Evolutionary conservation across 2,113 vertebrate species (phyloP).

Genomic region (Peromyscus polionotus): DNA sequence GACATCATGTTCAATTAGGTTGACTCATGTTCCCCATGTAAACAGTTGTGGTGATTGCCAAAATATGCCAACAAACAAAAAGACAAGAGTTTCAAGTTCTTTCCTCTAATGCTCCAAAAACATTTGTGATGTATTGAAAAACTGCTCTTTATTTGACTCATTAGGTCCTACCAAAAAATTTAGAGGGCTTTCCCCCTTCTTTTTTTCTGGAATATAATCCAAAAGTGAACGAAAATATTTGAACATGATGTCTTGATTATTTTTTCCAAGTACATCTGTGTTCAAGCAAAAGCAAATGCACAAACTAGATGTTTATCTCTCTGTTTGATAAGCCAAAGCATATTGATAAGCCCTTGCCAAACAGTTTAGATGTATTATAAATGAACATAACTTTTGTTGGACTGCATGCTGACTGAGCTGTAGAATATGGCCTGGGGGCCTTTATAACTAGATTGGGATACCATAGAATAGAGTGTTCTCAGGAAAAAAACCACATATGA

Average conservation of each 20-base stretch:
- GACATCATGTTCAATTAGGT: slow-evolving; percentile 63
- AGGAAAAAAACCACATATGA: neutral
- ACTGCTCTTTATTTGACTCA: slow-evolving; percentile 58
- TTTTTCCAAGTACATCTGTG: slow-evolving; percentile 20
- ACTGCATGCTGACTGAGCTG: slow-evolving; percentile 61
- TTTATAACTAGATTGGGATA: slow-evolving; percentile 70
- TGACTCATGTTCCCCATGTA: slow-evolving; percentile 62
- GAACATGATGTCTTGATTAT: slow-evolving; percentile 62
- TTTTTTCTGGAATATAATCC: slow-evolving; percentile 61
- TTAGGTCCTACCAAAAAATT: slow-evolving; percentile 55
- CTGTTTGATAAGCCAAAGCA: slow-evolving; percentile 59
- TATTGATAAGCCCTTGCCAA: slow-evolving; percentile 72
- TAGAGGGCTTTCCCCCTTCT: slow-evolving; percentile 35
- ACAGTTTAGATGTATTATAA: slow-evolving; percentile 73
- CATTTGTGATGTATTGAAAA: slow-evolving; percentile 58
- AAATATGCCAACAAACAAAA: slow-evolving; percentile 63
- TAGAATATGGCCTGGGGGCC: slow-evolving; percentile 71
- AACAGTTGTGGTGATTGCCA: slow-evolving; percentile 60
- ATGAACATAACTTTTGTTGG: slow-evolving; percentile 64
- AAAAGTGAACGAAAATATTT: slow-evolving; percentile 68
- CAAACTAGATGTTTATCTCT: slow-evolving; percentile 68
- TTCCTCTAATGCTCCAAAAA: slow-evolving; percentile 35
- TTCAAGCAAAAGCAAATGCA: slow-evolving; percentile 70
- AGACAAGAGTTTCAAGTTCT: slow-evolving; percentile 57
- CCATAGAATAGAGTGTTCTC: slow-evolving; percentile 62